Conservation (phyloP, 2,888 invertebrate genomes). For the Chymomyza fuscimana region DNA sequence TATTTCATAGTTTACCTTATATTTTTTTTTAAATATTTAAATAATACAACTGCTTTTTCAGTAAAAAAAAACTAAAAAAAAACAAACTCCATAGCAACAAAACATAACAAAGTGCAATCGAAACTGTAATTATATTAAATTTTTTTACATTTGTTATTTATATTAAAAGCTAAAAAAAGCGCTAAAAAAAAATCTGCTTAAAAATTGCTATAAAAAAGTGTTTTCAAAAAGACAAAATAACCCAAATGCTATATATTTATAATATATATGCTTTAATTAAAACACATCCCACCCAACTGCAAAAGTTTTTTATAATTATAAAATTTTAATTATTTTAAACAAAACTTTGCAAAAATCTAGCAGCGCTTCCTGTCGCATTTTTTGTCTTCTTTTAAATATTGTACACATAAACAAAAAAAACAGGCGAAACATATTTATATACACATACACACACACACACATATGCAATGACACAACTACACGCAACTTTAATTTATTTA, state of each 20-base stretch:
- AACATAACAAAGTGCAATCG: slow-evolving; percentile 58
- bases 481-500: slow-evolving; percentile 48
- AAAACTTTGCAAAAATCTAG: neutral
- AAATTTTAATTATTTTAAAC: neutral
- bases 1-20: slow-evolving; percentile 8
- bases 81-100: slow-evolving; percentile 28
- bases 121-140: slow-evolving; percentile 43
- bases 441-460: slow-evolving; percentile 2
- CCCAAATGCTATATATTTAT: neutral
- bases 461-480: neutral
- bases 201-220: neutral
- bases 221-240: slow-evolving; percentile 18
- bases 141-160: slow-evolving; percentile 59
- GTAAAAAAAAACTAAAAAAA: slow-evolving; percentile 28
- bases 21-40: slow-evolving; percentile 13
- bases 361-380: slow-evolving; percentile 25
- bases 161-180: slow-evolving; percentile 35
- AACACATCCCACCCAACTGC: neutral
- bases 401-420: neutral
- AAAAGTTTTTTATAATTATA: neutral
- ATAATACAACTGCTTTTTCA: slow-evolving; percentile 26
- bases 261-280: neutral
- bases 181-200: neutral
- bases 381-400: neutral
- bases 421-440: neutral